A percentile compares a stretch with the other conserved stretches of the same genome.
Evolutionary conservation across 2,888 invertebrate species (phyloP).

Genomic region (Pseudococcus viburni): DNA sequence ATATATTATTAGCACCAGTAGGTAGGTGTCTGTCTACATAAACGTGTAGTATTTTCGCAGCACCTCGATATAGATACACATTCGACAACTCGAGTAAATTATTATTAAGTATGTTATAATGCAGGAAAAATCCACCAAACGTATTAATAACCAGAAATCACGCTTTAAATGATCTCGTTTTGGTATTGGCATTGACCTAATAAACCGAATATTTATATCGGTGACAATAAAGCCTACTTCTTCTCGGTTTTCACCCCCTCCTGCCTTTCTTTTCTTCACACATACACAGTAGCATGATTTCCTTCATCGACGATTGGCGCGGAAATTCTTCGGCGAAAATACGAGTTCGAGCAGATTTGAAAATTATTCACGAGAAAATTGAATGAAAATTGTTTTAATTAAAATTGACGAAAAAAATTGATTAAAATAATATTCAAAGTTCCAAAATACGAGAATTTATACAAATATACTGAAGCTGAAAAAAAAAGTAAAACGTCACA

Average conservation of each 20-base stretch:
- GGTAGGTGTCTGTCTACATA: not conserved
- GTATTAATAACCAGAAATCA: slow-evolving; percentile 22
- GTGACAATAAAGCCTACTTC: not conserved
- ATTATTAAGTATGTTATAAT: not conserved
- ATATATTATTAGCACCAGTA: not conserved
- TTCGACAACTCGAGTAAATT: not conserved
- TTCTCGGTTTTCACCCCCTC: not conserved
- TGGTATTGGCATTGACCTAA: slow-evolving; percentile 60
- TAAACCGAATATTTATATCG: slow-evolving; percentile 28
- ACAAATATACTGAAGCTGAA: too few relatives aligned
- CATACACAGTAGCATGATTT: not conserved
- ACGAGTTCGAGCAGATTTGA: not conserved
- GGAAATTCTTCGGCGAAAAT: not conserved
- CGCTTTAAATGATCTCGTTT: slow-evolving; percentile 6
- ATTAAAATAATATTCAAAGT: not conserved
- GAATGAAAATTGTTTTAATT: not conserved
- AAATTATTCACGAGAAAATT: not conserved
- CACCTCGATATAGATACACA: not conserved
- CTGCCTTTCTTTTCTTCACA: not conserved
- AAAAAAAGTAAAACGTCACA: too few relatives aligned
- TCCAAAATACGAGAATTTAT: too few relatives aligned
- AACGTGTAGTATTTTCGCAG: slow-evolving; percentile 5
- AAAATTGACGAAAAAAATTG: not conserved
- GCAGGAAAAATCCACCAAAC: not conserved
- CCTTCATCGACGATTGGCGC: not conserved